Evolutionary conservation across 2,888 invertebrate genomes (phyloP).

Genomic region (Torymus tubicola): DNA sequence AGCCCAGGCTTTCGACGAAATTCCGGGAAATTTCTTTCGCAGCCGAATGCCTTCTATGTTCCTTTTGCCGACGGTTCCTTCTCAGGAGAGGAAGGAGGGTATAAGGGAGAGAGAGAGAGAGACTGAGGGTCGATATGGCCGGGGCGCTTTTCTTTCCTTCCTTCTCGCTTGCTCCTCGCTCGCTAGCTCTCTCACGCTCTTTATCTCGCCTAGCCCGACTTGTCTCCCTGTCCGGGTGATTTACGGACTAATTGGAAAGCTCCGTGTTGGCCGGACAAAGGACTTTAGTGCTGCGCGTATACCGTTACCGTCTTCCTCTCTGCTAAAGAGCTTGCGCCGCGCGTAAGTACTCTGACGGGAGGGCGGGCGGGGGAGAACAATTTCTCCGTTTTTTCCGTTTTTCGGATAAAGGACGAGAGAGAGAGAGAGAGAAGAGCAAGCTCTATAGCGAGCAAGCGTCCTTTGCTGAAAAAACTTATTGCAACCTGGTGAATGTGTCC

Average conservation of each 20-base stretch:
- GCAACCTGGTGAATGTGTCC: conserved; percentile 13
- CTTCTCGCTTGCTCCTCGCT: conserved; percentile 26
- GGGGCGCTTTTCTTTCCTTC: conserved; percentile 9
- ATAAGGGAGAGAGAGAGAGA: not conserved
- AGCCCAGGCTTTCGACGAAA: conserved; percentile 21
- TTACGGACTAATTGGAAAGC: conserved; percentile 59
- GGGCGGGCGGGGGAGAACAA: conserved; percentile 22
- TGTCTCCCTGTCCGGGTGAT: conserved; percentile 48
- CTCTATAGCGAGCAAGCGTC: not conserved
- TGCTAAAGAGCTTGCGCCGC: conserved; percentile 39
- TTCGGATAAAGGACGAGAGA: conserved; percentile 17
- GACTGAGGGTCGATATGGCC: conserved; percentile 33
- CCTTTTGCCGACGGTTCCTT: conserved; percentile 14
- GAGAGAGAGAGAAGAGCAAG: not conserved
- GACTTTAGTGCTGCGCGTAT: conserved; percentile 12
- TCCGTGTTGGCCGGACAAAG: conserved; percentile 52
- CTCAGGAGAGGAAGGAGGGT: too few species aligned
- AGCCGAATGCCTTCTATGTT: conserved; percentile 17
- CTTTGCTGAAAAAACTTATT: conserved; percentile 37
- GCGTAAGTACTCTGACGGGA: conserved; percentile 21
- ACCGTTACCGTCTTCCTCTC: conserved; percentile 6
- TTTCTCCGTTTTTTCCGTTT: conserved; percentile 21
- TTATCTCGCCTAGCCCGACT: conserved; percentile 18
- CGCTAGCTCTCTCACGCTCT: too few species aligned
- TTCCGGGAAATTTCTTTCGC: conserved; percentile 43